These are phyloP conservation scores for Hipposideros armiger DNA, from an alignment of 2,113 vertebrate species.

Conservation along the genomic window DNA sequence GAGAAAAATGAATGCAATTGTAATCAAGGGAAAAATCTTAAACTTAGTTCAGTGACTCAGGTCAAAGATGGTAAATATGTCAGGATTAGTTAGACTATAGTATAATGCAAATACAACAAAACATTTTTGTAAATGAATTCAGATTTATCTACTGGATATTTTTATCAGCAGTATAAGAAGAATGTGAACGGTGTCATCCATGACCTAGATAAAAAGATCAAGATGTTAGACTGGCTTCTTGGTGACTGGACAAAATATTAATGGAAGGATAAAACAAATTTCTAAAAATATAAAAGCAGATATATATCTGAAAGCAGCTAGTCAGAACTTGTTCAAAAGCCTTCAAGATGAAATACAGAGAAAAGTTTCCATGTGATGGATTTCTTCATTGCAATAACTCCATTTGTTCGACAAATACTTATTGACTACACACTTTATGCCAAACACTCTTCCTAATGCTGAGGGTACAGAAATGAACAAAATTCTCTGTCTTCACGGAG, in stretches of 20 bases:
- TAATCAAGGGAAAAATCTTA: slow-evolving; percentile 66
- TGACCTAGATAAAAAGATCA: slow-evolving; percentile 81
- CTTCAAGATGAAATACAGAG: slow-evolving; percentile 44
- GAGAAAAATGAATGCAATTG: slow-evolving; percentile 80
- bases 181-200: slow-evolving; percentile 74
- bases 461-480: background rate
- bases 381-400: background rate
- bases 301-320: background rate
- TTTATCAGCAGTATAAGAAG: slow-evolving; percentile 78
- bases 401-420: background rate
- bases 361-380: background rate
- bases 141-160: slow-evolving; percentile 80
- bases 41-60: slow-evolving; percentile 75
- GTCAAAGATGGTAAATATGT: slow-evolving; percentile 75
- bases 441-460: background rate
- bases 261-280: slow-evolving; percentile 63
- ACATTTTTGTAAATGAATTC: slow-evolving; percentile 80
- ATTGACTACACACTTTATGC: background rate
- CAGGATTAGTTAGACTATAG: slow-evolving; percentile 84
- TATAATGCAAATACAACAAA: slow-evolving; percentile 80
- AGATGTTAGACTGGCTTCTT: slow-evolving; percentile 60
- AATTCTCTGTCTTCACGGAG: background rate
- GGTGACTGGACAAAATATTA: slow-evolving; percentile 74
- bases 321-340: background rate
- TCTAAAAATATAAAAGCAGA: slow-evolving; percentile 19